Percentiles rank a stretch among this genome's conserved stretches.
Conservation (phyloP, 2,113 vertebrate genomes). For the Phasianus colchicus region DNA sequence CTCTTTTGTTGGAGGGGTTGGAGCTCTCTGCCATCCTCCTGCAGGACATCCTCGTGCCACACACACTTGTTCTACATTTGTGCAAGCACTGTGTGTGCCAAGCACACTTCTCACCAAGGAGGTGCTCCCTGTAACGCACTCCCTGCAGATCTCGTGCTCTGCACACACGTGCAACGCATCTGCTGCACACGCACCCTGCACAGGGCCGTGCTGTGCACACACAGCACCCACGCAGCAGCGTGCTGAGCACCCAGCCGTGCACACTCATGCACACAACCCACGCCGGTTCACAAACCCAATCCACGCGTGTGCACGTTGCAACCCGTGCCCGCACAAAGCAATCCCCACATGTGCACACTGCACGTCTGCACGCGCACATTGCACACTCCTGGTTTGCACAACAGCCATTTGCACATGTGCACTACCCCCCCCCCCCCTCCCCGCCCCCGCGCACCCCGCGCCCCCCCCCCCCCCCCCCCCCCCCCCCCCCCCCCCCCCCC, state of each 20-base stretch:
- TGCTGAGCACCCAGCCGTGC: rapidly evolving
- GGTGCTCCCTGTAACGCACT: background rate
- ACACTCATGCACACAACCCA: background rate
- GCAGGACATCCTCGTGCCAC: background rate
- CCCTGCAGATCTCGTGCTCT: background rate
- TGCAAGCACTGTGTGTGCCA: rapidly evolving
- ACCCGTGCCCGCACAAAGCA: too few species aligned
- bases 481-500: background rate
- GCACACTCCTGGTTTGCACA: background rate
- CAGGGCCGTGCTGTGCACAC: background rate
- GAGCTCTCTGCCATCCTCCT: background rate
- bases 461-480: too few species aligned
- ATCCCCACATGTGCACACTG: background rate
- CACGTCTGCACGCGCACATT: too few species aligned
- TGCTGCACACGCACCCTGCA: rapidly evolving
- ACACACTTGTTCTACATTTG: rapidly evolving
- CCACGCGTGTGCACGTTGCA: background rate
- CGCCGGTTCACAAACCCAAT: background rate
- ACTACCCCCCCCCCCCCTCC: background rate
- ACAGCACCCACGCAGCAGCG: background rate
- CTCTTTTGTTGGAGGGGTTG: background rate
- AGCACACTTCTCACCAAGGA: rapidly evolving
- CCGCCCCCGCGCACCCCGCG: too few species aligned
- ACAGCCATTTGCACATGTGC: background rate
- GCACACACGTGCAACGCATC: rapidly evolving